These are phyloP conservation scores for Emmelina monodactyla DNA, from an alignment of 2,888 invertebrate species.

Conservation along the genomic window DNA sequence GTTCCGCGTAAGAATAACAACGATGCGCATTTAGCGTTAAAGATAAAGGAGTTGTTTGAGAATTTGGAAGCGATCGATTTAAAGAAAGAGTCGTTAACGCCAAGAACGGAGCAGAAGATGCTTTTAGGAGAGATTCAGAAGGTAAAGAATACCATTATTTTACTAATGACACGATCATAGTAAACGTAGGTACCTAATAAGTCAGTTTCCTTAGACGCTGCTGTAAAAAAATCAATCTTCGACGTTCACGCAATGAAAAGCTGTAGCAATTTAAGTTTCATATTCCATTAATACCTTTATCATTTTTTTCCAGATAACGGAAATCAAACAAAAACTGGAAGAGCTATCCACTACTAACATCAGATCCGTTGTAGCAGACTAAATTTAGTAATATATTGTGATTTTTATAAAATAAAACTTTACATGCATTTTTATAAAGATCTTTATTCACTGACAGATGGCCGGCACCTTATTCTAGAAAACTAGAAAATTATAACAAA, in stretches of 20 bases:
- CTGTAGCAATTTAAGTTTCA: too few relatives aligned
- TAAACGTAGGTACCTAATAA: too few relatives aligned
- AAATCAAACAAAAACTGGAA: conserved; percentile 61
- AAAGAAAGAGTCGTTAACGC: conserved; percentile 44
- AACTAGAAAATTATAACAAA: too few relatives aligned
- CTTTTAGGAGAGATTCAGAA: conserved; percentile 66
- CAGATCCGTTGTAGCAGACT: conserved; percentile 26
- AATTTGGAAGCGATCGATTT: conserved; percentile 49
- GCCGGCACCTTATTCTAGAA: too few relatives aligned
- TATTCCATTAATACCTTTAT: too few relatives aligned
- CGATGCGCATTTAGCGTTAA: conserved; percentile 46
- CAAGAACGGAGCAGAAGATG: conserved; percentile 60
- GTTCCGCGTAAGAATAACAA: conserved; percentile 38
- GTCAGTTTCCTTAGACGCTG: background rate
- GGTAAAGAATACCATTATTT: too few relatives aligned
- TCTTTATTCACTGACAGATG: too few relatives aligned
- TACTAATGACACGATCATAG: too few relatives aligned
- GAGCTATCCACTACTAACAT: conserved; percentile 43
- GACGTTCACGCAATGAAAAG: too few relatives aligned
- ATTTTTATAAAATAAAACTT: too few relatives aligned
- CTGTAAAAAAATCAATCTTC: too few relatives aligned
- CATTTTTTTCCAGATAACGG: conserved; percentile 60
- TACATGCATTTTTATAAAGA: too few relatives aligned
- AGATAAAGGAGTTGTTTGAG: conserved; percentile 49
- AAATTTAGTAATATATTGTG: conserved; percentile 6